phyloP scores from a whole-genome alignment of 2,797 vertebrate species.

The Pristis pectinata region DNA sequence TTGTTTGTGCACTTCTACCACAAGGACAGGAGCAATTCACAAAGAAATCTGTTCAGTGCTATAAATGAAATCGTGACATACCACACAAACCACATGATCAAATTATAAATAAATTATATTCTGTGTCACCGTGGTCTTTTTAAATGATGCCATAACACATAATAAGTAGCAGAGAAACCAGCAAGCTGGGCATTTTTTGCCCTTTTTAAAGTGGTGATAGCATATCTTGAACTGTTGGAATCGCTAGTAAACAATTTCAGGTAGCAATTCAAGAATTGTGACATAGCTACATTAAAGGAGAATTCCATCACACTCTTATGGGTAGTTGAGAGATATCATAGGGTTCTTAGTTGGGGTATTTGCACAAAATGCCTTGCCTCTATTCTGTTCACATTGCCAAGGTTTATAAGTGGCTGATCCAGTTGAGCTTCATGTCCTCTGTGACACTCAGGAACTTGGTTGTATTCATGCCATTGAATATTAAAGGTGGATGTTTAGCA shows the following conservation, averaged over 20 bases:
- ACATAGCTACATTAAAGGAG: too few species aligned
- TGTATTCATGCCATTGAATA: background rate
- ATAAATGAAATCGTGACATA: background rate
- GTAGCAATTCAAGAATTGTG: too few species aligned
- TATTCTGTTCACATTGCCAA: background rate
- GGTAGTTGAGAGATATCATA: background rate
- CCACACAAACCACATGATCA: background rate
- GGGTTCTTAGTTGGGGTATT: background rate
- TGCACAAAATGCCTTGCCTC: background rate
- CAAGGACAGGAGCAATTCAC: background rate
- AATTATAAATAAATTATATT: background rate
- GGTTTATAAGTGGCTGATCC: background rate
- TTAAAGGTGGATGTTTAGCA: background rate
- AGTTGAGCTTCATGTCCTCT: background rate
- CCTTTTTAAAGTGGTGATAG: too few species aligned
- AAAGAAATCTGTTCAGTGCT: background rate
- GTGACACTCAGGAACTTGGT: background rate
- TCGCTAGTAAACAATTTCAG: too few species aligned
- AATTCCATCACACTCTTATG: background rate
- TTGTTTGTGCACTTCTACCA: background rate
- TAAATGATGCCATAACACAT: background rate
- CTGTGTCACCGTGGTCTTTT: too few species aligned
- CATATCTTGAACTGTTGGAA: too few species aligned
- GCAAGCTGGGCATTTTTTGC: too few species aligned
- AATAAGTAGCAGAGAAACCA: background rate